Evolutionary conservation across 2,113 vertebrate species (phyloP).

Genomic region (Carassius carassius): DNA sequence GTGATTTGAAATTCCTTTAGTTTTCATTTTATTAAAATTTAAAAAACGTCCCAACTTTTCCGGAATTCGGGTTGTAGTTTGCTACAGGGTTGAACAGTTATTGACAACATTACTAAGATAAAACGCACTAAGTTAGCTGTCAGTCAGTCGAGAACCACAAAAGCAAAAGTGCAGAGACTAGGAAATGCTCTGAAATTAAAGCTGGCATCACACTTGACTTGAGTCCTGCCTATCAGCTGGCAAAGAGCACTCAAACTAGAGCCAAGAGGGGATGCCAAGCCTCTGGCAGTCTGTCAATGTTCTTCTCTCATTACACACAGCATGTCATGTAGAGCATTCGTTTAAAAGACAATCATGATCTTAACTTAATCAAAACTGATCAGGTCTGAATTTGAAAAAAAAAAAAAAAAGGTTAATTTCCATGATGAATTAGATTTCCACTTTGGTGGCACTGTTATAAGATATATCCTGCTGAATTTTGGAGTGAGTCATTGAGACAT

Average conservation of each 20-base stretch:
- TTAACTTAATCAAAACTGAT: background rate
- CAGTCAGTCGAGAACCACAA: background rate
- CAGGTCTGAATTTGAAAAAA: background rate
- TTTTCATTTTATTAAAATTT: too few relatives aligned
- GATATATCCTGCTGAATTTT: background rate
- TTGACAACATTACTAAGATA: background rate
- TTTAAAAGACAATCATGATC: slow-evolving; percentile 11
- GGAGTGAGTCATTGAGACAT: slow-evolving; percentile 54
- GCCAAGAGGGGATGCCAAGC: slow-evolving; percentile 16
- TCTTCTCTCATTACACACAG: slow-evolving; percentile 18
- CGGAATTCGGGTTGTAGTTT: too few relatives aligned
- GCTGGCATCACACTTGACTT: slow-evolving; percentile 10
- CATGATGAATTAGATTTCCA: background rate
- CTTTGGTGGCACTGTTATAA: slow-evolving; percentile 25
- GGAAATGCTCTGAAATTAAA: slow-evolving; percentile 4
- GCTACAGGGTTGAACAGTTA: background rate
- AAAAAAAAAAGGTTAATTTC: background rate
- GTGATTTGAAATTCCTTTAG: too few relatives aligned
- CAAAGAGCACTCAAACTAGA: background rate
- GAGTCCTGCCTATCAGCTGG: slow-evolving; percentile 3
- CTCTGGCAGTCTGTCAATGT: slow-evolving; percentile 11
- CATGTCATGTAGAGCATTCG: background rate
- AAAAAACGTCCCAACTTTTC: too few relatives aligned
- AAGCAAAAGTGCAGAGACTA: background rate
- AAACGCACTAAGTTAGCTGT: background rate